These are phyloP conservation scores for Macrocentrus cingulum DNA, from an alignment of 1,140 invertebrate species.

Conservation along the genomic window DNA sequence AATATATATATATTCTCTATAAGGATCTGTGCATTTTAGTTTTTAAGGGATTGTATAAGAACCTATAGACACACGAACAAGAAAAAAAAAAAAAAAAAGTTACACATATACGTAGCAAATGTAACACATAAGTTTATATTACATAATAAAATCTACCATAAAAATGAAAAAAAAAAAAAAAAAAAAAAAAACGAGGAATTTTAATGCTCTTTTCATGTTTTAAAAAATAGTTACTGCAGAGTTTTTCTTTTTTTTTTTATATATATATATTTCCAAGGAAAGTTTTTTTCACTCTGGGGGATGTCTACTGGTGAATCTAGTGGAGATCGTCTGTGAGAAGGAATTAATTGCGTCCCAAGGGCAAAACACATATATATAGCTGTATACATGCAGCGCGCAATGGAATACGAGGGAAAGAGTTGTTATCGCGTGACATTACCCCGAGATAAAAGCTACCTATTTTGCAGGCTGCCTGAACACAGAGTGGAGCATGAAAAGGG, in stretches of 20 bases:
- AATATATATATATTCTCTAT: background rate
- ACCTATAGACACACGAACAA: background rate
- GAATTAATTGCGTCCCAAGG: background rate
- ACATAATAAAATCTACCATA: conserved; percentile 56
- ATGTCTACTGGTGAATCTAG: too few species aligned
- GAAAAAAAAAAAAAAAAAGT: background rate
- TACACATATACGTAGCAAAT: conserved; percentile 45
- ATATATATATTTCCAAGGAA: too few species aligned
- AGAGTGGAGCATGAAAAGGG: too few species aligned
- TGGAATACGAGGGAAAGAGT: too few species aligned
- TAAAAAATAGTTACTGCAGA: too few species aligned
- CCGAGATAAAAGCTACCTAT: conserved; percentile 36
- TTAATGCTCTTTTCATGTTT: too few species aligned
- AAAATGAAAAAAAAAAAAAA: conserved; percentile 30
- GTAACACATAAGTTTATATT: conserved; percentile 58
- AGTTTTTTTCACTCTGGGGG: too few species aligned
- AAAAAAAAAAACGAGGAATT: too few species aligned
- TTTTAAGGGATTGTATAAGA: background rate
- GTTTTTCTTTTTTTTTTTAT: too few species aligned
- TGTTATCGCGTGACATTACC: conserved; percentile 42
- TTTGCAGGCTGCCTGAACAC: background rate
- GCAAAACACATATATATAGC: background rate
- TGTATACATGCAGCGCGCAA: too few species aligned
- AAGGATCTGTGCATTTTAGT: background rate
- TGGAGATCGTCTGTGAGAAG: background rate